Conservation (phyloP, 2,113 vertebrate genomes). For the Meriones unguiculatus region DNA sequence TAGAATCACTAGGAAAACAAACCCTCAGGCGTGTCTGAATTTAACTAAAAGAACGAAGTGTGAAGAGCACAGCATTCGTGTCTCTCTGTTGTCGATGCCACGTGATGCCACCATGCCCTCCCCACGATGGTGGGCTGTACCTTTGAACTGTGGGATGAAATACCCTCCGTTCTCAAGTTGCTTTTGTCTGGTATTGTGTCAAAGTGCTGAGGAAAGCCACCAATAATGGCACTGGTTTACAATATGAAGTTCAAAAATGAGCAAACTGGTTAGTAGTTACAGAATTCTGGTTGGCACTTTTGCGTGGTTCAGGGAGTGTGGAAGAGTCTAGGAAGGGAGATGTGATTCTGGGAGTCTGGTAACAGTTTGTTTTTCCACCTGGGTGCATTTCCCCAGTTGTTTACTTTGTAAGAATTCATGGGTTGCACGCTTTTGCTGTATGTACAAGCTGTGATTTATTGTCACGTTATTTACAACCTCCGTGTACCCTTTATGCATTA, state of each 20-base stretch:
- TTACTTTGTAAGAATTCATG: neutral
- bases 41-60: neutral
- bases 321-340: neutral
- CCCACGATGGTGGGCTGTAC: neutral
- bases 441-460: neutral
- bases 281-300: neutral
- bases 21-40: neutral
- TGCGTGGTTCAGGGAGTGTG: neutral
- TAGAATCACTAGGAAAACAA: neutral
- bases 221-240: neutral
- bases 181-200: neutral
- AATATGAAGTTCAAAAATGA: conserved; percentile 13
- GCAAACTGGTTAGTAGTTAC: neutral
- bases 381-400: no score
- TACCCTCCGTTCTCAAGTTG: neutral
- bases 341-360: neutral
- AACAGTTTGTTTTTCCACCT: neutral
- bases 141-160: neutral
- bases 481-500: neutral
- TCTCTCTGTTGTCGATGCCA: neutral
- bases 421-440: neutral
- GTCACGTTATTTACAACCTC: neutral
- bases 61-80: no score
- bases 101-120: neutral
- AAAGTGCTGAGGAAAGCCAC: neutral